phyloP scores from a whole-genome alignment of 2,888 invertebrate genomes.

The Latrodectus hesperus region DNA sequence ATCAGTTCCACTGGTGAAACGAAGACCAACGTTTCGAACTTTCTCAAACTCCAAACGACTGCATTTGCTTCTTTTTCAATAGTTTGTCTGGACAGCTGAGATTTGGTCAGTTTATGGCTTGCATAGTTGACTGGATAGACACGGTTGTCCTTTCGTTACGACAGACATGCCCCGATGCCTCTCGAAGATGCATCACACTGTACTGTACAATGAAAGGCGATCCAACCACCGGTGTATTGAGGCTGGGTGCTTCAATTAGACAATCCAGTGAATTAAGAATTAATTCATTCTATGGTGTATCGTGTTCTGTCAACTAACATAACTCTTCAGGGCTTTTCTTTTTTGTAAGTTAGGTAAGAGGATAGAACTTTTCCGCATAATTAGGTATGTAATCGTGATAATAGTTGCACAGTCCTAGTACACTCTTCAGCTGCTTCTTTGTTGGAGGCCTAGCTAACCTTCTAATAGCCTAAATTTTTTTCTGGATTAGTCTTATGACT shows the following conservation, averaged over 20 bases:
- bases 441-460: neutral
- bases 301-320: neutral
- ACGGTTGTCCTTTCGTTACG: neutral
- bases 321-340: neutral
- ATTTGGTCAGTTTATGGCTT: slow-evolving; percentile 3
- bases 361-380: neutral
- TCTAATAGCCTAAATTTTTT: neutral
- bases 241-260: neutral
- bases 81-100: slow-evolving; percentile 5
- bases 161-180: slow-evolving; percentile 6
- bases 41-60: slow-evolving; percentile 1
- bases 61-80: slow-evolving; percentile 6
- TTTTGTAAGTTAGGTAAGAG: neutral
- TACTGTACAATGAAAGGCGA: neutral
- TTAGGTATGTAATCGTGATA: slow-evolving; percentile 1
- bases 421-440: neutral
- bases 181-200: neutral
- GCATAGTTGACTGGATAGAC: slow-evolving; percentile 2
- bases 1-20: neutral
- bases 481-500: neutral
- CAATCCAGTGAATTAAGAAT: no score
- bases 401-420: neutral
- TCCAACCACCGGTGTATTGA: neutral
- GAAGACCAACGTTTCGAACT: slow-evolving; percentile 17
- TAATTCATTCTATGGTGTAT: neutral